Conservation (phyloP, 1,140 invertebrate genomes). For the Drosophila chauvacae region DNA sequence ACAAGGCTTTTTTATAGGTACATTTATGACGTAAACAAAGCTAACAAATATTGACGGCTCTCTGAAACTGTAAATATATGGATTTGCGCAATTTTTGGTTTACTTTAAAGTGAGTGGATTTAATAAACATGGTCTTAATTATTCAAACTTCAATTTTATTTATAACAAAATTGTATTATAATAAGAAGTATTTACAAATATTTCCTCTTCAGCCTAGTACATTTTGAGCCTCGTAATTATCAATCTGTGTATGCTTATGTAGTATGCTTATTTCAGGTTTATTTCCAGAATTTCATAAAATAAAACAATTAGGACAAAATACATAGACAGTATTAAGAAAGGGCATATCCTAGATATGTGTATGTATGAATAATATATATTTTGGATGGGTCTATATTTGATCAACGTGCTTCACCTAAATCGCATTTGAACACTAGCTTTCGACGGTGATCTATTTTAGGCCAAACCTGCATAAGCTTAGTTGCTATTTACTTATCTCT, state of each 20-base stretch:
- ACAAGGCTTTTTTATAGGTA: neutral
- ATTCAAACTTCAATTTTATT: neutral
- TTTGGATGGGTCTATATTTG: neutral
- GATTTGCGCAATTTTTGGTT: neutral
- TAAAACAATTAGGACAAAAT: too few species aligned
- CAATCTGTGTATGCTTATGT: neutral
- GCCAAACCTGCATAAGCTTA: neutral
- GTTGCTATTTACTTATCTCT: conserved; percentile 24
- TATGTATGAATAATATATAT: neutral
- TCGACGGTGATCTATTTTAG: conserved; percentile 20
- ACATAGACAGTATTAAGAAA: too few species aligned
- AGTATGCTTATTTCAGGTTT: neutral
- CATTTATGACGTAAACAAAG: conserved; percentile 20
- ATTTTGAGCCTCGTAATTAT: neutral
- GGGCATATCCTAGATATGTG: neutral
- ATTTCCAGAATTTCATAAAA: neutral
- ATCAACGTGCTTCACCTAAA: neutral
- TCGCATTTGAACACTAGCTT: neutral
- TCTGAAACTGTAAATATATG: neutral
- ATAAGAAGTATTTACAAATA: too few species aligned
- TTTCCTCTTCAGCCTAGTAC: neutral
- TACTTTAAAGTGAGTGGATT: neutral
- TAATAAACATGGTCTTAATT: neutral
- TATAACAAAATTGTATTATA: neutral
- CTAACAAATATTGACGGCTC: conserved; percentile 7